phyloP scores from a whole-genome alignment of 2,888 invertebrate species.

The Ormyrus labotus region DNA sequence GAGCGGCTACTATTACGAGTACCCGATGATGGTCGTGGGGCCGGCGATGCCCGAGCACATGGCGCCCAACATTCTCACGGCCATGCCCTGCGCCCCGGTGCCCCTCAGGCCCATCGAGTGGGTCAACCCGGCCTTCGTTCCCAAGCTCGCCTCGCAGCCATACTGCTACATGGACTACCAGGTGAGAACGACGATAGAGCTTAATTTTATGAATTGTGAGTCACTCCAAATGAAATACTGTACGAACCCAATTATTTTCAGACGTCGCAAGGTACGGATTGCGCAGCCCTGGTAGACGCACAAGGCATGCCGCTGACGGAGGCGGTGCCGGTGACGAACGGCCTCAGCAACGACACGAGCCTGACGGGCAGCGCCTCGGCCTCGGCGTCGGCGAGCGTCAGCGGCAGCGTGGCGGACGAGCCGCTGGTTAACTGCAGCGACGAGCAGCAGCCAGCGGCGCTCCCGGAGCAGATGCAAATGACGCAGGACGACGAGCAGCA shows the following conservation, averaged over 20 bases:
- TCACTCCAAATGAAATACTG: not conserved
- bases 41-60: slow-evolving; percentile 70
- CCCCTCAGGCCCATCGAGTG: slow-evolving; percentile 77
- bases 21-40: slow-evolving; percentile 74
- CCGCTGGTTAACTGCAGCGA: not conserved
- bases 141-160: slow-evolving; percentile 68
- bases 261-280: slow-evolving; percentile 64
- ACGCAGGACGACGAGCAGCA: not conserved
- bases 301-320: slow-evolving; percentile 59
- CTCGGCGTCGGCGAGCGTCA: slow-evolving; percentile 59
- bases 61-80: slow-evolving; percentile 70
- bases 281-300: slow-evolving; percentile 62
- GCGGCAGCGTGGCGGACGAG: slow-evolving; percentile 66
- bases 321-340: slow-evolving; percentile 58
- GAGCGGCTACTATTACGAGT: slow-evolving; percentile 73
- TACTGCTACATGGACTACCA: slow-evolving; percentile 72
- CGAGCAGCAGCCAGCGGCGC: slow-evolving; percentile 19
- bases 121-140: slow-evolving; percentile 75
- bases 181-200: slow-evolving; percentile 57
- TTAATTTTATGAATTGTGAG: not conserved
- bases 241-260: slow-evolving; percentile 39
- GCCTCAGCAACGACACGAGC: slow-evolving; percentile 46
- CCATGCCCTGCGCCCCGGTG: slow-evolving; percentile 75
- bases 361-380: slow-evolving; percentile 45
- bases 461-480: slow-evolving; percentile 29